A percentile compares a stretch with the other conserved stretches of the same genome.
Conservation (phyloP, 2,888 invertebrate genomes). For the Napeogenes sylphis region DNA sequence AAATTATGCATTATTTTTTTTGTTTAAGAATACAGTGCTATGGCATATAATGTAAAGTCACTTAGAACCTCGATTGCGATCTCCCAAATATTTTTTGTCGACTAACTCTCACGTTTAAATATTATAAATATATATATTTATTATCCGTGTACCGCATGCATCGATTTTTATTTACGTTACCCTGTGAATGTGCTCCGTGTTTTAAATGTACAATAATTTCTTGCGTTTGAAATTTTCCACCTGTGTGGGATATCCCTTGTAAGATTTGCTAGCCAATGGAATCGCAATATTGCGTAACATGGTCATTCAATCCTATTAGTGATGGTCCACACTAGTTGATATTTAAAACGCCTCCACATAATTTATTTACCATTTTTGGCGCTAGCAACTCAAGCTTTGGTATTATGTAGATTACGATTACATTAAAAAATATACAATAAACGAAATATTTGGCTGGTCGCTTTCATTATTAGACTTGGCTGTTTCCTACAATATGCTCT, state of each 20-base stretch:
- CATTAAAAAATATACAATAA: slow-evolving; percentile 31
- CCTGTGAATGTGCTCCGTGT: slow-evolving; percentile 66
- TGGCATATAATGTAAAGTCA: slow-evolving; percentile 33
- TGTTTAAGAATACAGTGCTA: slow-evolving; percentile 30
- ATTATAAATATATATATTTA: slow-evolving; percentile 39
- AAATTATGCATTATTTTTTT: slow-evolving; percentile 27
- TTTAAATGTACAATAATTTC: slow-evolving; percentile 46
- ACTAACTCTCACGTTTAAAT: slow-evolving; percentile 50
- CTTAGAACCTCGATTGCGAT: slow-evolving; percentile 49
- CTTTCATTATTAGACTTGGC: slow-evolving; percentile 65
- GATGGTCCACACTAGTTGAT: slow-evolving; percentile 38
- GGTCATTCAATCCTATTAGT: too few relatives aligned
- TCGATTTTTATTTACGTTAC: slow-evolving; percentile 51
- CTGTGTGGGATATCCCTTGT: slow-evolving; percentile 38
- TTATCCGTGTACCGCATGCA: slow-evolving; percentile 59
- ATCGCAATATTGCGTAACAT: background rate
- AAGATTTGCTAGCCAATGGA: slow-evolving; percentile 11
- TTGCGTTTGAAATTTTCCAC: slow-evolving; percentile 36
- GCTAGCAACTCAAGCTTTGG: slow-evolving; percentile 58
- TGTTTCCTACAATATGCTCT: slow-evolving; percentile 59
- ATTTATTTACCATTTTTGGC: slow-evolving; percentile 55
- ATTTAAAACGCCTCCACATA: slow-evolving; percentile 42
- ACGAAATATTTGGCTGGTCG: slow-evolving; percentile 68
- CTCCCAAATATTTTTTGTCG: slow-evolving; percentile 58
- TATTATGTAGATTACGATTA: slow-evolving; percentile 30